phyloP scores from a whole-genome alignment of 1,140 invertebrate genomes.

The Saccostrea echinata region DNA sequence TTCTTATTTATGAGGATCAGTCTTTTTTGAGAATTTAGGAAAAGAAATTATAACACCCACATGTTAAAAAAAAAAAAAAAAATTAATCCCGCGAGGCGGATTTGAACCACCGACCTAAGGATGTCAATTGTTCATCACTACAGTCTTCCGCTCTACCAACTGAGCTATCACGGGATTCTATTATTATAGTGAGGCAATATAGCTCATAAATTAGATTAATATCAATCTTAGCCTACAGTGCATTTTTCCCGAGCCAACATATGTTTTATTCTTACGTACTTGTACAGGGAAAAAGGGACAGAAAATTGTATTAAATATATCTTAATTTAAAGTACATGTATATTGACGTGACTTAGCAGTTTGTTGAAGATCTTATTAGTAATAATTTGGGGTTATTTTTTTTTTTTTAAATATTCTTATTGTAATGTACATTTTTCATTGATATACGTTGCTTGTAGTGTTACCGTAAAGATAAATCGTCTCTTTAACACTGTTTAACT shows the following conservation, averaged over 20 bases:
- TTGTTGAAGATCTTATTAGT: no score
- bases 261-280: not conserved
- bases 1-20: no score
- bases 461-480: no score
- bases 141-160: slow-evolving; percentile 73
- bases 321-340: not conserved
- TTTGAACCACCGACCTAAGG: slow-evolving; percentile 47
- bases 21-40: no score
- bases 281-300: not conserved
- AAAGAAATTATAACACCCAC: no score
- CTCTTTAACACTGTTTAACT: no score
- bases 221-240: not conserved
- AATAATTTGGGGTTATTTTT: no score
- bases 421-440: no score
- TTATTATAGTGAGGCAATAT: not conserved
- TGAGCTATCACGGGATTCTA: slow-evolving; percentile 69
- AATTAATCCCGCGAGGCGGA: slow-evolving; percentile 36
- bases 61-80: not conserved
- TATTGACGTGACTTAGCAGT: not conserved
- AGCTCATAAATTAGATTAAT: not conserved
- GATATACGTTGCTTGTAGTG: no score
- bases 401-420: no score
- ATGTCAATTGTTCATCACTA: slow-evolving; percentile 53
- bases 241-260: not conserved
- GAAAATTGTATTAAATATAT: not conserved